Evolutionary conservation across 2,797 vertebrate genomes (phyloP).

Genomic region (Euthynnus affinis): DNA sequence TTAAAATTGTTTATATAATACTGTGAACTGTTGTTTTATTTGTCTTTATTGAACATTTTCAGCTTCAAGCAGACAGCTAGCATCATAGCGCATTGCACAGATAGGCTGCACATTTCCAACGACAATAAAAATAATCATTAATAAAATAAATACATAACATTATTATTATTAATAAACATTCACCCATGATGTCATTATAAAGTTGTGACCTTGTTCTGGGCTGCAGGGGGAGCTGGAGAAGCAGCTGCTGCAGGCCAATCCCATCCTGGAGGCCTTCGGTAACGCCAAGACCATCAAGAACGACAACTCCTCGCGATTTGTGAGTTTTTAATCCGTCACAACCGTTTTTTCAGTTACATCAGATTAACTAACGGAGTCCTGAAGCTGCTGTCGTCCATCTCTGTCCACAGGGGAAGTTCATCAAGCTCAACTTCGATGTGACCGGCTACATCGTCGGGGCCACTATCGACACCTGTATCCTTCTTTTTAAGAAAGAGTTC

Average conservation of each 20-base stretch:
- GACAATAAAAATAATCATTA: no score
- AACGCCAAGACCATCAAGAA: constrained; percentile 99
- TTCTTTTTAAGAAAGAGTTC: constrained; percentile 52
- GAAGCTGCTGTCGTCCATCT: constrained; percentile 23
- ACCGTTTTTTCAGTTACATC: not conserved
- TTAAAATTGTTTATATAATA: no score
- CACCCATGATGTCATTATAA: no score
- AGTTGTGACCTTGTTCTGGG: not conserved
- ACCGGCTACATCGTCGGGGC: constrained; percentile 96
- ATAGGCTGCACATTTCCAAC: no score
- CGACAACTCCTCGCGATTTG: constrained; percentile 97
- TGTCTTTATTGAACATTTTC: no score
- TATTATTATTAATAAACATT: no score
- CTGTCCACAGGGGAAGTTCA: constrained; percentile 94
- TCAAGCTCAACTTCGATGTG: constrained; percentile 98
- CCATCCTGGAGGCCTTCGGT: constrained; percentile 97
- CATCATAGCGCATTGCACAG: no score
- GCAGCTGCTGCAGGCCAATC: constrained; percentile 97
- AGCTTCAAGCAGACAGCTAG: no score
- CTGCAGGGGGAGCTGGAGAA: constrained; percentile 96
- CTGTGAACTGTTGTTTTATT: no score
- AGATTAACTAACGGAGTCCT: not conserved
- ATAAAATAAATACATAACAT: no score
- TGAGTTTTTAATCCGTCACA: constrained; percentile 56
- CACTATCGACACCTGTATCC: constrained; percentile 98